Evolutionary conservation across 1,140 invertebrate species (phyloP), one percentile per base, ranked within the genome.

Genomic region (Nautilus pompilius): DNA sequence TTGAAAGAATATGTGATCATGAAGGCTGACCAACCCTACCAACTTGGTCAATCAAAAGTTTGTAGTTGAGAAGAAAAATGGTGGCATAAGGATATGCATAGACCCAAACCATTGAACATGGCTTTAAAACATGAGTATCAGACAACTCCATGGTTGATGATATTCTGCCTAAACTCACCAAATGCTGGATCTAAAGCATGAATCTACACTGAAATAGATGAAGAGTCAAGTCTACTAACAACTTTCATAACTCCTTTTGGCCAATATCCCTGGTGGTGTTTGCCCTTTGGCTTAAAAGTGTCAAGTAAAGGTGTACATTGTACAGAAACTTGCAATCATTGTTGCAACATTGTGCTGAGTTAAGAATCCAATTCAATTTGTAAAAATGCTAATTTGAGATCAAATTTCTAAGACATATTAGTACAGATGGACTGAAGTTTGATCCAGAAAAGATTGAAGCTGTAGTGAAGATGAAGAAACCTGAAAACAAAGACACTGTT

Each of bases 201-300:
- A 45, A n/a, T 77, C 61, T 53, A 70, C 26, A 48, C 86, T 65
- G n/a, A 30, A 32, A 56, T 74, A n/a, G 70, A 76, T 55, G 54
- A 74, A 20, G 33, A 51, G 15, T 74, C 68, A 26, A 68, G 67
- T 62, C 29, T 59, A 26, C 30, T 76, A 22, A 74, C 69, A 10
- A 72, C 73, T 2, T 65, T 70, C 58, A 80, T 81, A 13, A 76
- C 73, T 17, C 60, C 69, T 5, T 72, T 68, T 60, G 71, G 71
- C n/a, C 33, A 64, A 26, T 69, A 67, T 28, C 29, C 63, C 34
- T 76, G 66, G 71, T 26, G 36, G 5, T 22, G 72, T 26, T 24
- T 74, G 13, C 66, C 68, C 28, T 71, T 74, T 67, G 74, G 68
- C 6, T 46, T 73, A 15, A 63, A 51, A 51, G 66, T 68, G 0